Base-by-base conservation (phyloP, 2,888 invertebrate genomes). In the Parnassius orleans region DNA sequence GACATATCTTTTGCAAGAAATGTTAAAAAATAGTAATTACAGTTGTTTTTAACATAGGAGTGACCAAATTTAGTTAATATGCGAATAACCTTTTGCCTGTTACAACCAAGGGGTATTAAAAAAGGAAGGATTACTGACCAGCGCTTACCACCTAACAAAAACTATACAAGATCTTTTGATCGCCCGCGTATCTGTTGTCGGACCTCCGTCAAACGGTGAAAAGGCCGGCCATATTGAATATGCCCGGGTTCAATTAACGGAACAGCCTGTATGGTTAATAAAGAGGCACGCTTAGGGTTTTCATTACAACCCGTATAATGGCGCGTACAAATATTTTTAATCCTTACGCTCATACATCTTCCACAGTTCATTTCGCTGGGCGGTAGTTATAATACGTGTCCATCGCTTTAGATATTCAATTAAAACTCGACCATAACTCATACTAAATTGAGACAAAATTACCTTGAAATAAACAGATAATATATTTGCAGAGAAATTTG, bases 281-380 rank as follows among this genome's bases (percentile, higher is more conserved):
- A 87, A 89, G 87, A 84, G 85, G 80, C 83, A 81, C 86, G 83
- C 80, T 83, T 80, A 80, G 83, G 75, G 81, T 76, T 89, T 90
- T 89, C 90, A 90, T 90, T 90, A 89, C 90, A 85, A 79, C 78
- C 78, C 87, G 88, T 87, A 90, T 90, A 90, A 90, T 90, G 90
- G 90, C 80, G 79, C 90, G 88, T 85, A 88, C 90, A 90, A 90
- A 90, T 90, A 90, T 90, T 90, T 90, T 90, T 90, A 90, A 90
- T 90, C 90, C 90, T 79, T 78, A 77, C 79, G 84, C 86, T 83
- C 90, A 90, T 90, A 90, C 89, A 89, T 90, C 90, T 90, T 90
- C 83, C 83, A 86, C 80, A 86, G 88, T 89, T 90, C 90, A 90
- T 90, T 89, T 89, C 83, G 86, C 81, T 78, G 84, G 81, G 80